Evolutionary conservation across 2,113 vertebrate species (phyloP).

Genomic region (Vanacampus margaritifer): DNA sequence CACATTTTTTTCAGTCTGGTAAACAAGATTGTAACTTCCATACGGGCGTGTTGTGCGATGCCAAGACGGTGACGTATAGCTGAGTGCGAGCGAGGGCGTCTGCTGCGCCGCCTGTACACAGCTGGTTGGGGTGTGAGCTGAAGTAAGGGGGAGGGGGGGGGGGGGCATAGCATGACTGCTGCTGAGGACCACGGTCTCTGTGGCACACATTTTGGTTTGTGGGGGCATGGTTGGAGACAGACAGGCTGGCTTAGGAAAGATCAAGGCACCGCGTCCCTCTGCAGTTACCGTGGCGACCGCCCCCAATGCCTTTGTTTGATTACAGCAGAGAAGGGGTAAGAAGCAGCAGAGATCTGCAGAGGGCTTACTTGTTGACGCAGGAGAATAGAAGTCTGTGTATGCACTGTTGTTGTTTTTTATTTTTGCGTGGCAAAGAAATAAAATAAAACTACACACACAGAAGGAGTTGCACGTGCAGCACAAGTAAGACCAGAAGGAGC

Average conservation of each 20-base stretch:
- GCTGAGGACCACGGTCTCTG: conserved; percentile 35
- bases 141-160: conserved; percentile 7
- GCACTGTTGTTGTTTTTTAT: not conserved
- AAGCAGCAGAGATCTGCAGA: conserved; percentile 46
- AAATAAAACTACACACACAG: conserved; percentile 1
- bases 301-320: conserved; percentile 51
- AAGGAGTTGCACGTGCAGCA: conserved; percentile 19
- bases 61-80: conserved; percentile 20
- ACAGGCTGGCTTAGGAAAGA: conserved; percentile 58
- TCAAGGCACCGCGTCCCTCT: conserved; percentile 53
- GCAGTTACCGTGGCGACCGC: conserved; percentile 41
- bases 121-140: conserved; percentile 52
- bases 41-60: conserved; percentile 4
- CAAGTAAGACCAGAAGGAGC: conserved; percentile 43
- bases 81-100: not conserved
- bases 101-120: conserved; percentile 61
- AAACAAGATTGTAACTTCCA: conserved; percentile 1
- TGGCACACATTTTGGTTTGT: conserved; percentile 26
- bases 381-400: not conserved
- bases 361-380: conserved; percentile 20
- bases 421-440: conserved; percentile 2
- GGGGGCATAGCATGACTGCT: conserved; percentile 39
- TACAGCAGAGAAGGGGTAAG: conserved; percentile 41
- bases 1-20: not conserved
- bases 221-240: conserved; percentile 52